A percentile compares a stretch with the other conserved stretches of the same genome.
These are phyloP conservation scores for Gorsachius magnificus DNA, from an alignment of 2,797 vertebrate genomes.

Conservation along the genomic window DNA sequence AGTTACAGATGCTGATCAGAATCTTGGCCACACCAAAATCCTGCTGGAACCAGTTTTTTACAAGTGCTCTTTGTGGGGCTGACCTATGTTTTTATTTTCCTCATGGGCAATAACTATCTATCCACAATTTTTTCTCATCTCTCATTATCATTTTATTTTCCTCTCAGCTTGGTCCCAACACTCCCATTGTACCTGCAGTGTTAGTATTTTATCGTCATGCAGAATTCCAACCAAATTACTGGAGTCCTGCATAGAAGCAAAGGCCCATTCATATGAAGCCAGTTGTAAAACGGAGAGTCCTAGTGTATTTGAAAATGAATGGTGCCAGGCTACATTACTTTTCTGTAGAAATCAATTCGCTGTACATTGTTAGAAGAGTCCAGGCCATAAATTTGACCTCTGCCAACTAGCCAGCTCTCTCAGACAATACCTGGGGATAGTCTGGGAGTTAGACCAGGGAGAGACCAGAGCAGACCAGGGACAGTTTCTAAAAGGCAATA, in stretches of 20 bases:
- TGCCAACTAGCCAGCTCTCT: not conserved
- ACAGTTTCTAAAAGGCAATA: not conserved
- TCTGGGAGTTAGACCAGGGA: not conserved
- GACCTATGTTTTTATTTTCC: not conserved
- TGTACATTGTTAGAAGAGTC: not conserved
- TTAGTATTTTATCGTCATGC: not conserved
- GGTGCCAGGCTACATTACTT: not conserved
- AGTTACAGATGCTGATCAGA: not conserved
- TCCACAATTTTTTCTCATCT: not conserved
- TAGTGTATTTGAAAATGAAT: not conserved
- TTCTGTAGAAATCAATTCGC: not conserved
- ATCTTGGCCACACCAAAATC: not conserved
- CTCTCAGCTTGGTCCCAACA: not conserved
- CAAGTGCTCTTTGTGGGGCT: rapidly evolving
- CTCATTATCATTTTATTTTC: not conserved
- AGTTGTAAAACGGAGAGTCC: not conserved
- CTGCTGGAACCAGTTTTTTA: not conserved
- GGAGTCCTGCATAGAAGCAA: not conserved
- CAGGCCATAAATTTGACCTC: not conserved
- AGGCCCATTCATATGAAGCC: not conserved
- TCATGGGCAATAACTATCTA: not conserved
- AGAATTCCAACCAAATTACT: not conserved
- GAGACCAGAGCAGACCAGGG: not conserved
- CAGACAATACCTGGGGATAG: not conserved
- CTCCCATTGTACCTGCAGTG: not conserved